Base-by-base conservation (phyloP, 2,888 invertebrate genomes). In the Andricus curvator region DNA sequence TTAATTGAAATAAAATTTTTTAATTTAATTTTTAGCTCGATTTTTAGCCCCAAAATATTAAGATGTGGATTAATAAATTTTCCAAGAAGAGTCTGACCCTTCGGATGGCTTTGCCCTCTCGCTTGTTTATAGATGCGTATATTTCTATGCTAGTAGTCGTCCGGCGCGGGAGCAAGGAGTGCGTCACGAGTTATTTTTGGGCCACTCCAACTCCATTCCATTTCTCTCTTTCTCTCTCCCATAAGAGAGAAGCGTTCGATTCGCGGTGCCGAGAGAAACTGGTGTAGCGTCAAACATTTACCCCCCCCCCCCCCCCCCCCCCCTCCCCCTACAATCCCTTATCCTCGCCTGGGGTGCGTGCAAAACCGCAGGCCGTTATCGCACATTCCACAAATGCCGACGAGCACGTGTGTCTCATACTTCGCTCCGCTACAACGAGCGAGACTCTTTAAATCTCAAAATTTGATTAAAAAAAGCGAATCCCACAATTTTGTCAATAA, bases 171-270 rank as follows among this genome's bases (percentile, higher is more conserved):
- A 80, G 85, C 80, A 85, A 86, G 83, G 88, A 87, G 87, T 91
- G 91, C 91, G 91, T 91, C 91, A 91, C 86, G 82, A 85, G 90
- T 88, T 91, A 91, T 91, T 91, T 91, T 89, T 84, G 89, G 81
- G 77, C 81, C 82, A 81, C 83, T 80, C 81, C 78, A 81, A 66
- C 80, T 84, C 79, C 82, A 80, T 83, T 83, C 82, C 82, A 83
- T 83, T 86, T 83, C 81, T 81, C 81, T 80, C 64, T 77, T 29
- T 65, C 22, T 77, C 37, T 60, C 37, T 60, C 60, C 22, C 15
- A 25, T 9, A 70, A 76, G 74, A 41, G 70, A 48, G 51, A 51
- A 56, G 11, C 70, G 51, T 29, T 51, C 29, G 29, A 51, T 51
- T 51, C 51, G 51, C 56, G 51, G 51, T 74, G 51, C 51, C 33